Conservation (phyloP, 2,888 invertebrate genomes). For the Choreutis nemorana region DNA sequence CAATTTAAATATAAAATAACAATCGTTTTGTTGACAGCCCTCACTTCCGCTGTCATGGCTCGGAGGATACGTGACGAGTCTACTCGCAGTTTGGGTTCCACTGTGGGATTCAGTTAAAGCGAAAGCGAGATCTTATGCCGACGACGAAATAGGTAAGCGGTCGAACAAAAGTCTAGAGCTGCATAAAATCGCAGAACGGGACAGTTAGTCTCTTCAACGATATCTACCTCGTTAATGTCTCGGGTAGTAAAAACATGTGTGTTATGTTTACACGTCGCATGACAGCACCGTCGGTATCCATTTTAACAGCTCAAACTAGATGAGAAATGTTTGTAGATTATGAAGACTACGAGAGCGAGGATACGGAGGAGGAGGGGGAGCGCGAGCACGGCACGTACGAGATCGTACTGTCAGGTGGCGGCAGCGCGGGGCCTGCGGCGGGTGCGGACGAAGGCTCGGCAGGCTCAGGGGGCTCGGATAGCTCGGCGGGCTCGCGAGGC, state of each 20-base stretch:
- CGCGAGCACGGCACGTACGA: constrained; percentile 54
- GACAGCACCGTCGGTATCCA: too few relatives aligned
- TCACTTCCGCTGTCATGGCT: constrained; percentile 64
- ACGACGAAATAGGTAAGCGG: constrained; percentile 55
- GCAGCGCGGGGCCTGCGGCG: constrained; percentile 34
- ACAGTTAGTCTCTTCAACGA: too few relatives aligned
- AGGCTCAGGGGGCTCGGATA: constrained; percentile 24
- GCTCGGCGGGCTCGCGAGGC: constrained; percentile 31
- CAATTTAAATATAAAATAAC: not conserved
- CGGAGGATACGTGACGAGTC: constrained; percentile 59
- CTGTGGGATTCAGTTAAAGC: constrained; percentile 46
- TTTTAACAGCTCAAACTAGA: too few relatives aligned
- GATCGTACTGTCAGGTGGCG: constrained; percentile 47
- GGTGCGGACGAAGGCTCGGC: constrained; percentile 13
- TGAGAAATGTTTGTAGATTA: constrained; percentile 38
- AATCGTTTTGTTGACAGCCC: constrained; percentile 39
- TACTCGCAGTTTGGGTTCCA: constrained; percentile 56
- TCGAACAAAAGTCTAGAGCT: too few relatives aligned
- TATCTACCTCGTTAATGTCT: too few relatives aligned
- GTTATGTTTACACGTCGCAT: too few relatives aligned
- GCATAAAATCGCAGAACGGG: too few relatives aligned
- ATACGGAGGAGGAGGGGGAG: constrained; percentile 39
- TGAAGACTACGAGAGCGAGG: constrained; percentile 53
- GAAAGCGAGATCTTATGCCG: constrained; percentile 44
- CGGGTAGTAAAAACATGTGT: too few relatives aligned